Evolutionary conservation across 2,797 vertebrate species (phyloP).

Genomic region (Sebastes trivittatus): DNA sequence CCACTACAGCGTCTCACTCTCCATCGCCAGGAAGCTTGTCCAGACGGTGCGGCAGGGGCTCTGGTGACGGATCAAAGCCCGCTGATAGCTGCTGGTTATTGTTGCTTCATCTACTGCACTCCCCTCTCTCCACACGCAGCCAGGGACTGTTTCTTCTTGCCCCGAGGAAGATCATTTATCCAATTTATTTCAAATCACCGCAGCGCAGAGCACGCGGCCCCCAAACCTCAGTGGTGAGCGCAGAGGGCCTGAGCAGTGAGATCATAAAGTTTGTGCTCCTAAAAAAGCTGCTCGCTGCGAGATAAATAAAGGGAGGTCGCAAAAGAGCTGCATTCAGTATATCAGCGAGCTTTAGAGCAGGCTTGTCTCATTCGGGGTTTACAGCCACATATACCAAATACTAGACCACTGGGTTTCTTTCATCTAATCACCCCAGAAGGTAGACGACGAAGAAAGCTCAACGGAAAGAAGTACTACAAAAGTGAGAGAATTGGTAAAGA

Average conservation of each 20-base stretch:
- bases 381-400: slow-evolving; percentile 31
- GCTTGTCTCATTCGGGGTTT: slow-evolving; percentile 25
- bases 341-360: slow-evolving; percentile 25
- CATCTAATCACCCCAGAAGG: slow-evolving; percentile 16
- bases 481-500: background rate
- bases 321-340: slow-evolving; percentile 35
- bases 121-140: slow-evolving; percentile 11
- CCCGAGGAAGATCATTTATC: slow-evolving; percentile 60
- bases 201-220: slow-evolving; percentile 21
- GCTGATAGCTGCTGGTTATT: slow-evolving; percentile 60
- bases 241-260: slow-evolving; percentile 54
- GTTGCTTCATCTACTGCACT: slow-evolving; percentile 38
- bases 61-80: slow-evolving; percentile 61
- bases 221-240: slow-evolving; percentile 41
- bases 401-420: slow-evolving; percentile 26
- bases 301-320: slow-evolving; percentile 60
- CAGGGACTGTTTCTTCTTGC: slow-evolving; percentile 22
- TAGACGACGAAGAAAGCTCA: background rate
- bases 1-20: slow-evolving; percentile 22
- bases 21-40: slow-evolving; percentile 44
- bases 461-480: background rate
- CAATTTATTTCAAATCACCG: slow-evolving; percentile 68
- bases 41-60: slow-evolving; percentile 45
- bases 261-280: slow-evolving; percentile 56
- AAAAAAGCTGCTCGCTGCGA: slow-evolving; percentile 49